These are phyloP conservation scores for Tympanuchus pallidicinctus DNA, from an alignment of 2,113 vertebrate species.

Conservation along the genomic window DNA sequence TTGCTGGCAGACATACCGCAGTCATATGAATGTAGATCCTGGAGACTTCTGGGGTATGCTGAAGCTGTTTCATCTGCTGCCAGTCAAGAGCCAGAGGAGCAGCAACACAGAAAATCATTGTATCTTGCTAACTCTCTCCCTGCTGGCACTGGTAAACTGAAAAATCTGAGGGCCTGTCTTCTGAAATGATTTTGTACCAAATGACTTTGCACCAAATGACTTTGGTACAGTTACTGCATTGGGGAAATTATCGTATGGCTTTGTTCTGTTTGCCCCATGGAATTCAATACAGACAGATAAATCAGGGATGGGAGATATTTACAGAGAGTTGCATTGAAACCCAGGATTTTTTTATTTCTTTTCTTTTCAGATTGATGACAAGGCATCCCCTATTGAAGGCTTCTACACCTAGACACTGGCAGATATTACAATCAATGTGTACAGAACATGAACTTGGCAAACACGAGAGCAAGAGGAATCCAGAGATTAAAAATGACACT, in stretches of 20 bases:
- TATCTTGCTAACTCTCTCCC: neutral
- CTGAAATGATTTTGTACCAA: neutral
- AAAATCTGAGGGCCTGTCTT: neutral
- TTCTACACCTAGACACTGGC: neutral
- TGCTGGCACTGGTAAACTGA: neutral
- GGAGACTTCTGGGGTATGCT: neutral
- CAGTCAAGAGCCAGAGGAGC: neutral
- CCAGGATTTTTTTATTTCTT: neutral
- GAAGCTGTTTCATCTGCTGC: neutral
- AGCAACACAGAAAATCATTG: neutral
- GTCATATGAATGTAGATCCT: neutral
- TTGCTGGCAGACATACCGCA: neutral
- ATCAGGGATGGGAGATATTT: slow-evolving; percentile 8
- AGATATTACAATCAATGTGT: neutral
- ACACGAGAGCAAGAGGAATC: neutral
- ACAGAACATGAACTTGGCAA: neutral
- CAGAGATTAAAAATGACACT: neutral
- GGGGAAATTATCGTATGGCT: neutral
- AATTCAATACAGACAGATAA: neutral
- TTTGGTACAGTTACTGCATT: neutral
- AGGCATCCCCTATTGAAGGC: neutral
- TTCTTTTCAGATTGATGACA: neutral
- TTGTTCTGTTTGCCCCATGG: neutral
- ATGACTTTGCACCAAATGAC: neutral
- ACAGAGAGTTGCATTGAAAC: neutral